These are phyloP conservation scores for Nycticryphes semicollaris DNA, from an alignment of 2,113 vertebrate genomes.

Conservation along the genomic window DNA sequence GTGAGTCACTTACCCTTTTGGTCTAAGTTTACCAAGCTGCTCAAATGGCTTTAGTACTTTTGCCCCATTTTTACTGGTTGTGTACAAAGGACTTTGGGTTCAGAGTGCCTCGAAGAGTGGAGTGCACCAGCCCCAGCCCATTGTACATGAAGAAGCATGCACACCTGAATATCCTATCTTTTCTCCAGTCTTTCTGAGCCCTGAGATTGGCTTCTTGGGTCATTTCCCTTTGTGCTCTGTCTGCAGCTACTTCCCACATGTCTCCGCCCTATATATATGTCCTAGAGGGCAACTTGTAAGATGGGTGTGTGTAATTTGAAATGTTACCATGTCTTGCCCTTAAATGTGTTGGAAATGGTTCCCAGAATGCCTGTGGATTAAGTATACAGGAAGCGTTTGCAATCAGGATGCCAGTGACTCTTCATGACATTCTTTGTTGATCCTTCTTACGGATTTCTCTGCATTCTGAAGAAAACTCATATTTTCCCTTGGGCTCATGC, in stretches of 20 bases:
- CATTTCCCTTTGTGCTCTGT: not conserved
- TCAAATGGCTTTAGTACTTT: not conserved
- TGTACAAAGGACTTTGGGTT: not conserved
- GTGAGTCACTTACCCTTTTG: not conserved
- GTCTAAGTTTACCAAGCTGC: not conserved
- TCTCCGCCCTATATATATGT: not conserved
- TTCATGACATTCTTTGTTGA: not conserved
- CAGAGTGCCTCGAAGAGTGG: not conserved
- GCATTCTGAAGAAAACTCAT: not conserved
- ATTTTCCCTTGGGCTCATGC: not conserved
- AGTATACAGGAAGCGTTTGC: not conserved
- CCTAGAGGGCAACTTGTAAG: not conserved
- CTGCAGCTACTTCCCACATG: not conserved
- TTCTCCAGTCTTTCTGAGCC: not conserved
- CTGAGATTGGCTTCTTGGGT: not conserved
- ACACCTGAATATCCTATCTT: not conserved
- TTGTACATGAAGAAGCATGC: not conserved
- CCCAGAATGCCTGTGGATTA: not conserved
- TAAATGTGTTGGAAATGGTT: not conserved
- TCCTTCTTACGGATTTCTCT: not conserved
- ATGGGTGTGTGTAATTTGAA: not conserved
- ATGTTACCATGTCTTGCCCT: not conserved
- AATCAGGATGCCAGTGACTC: not conserved
- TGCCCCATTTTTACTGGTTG: not conserved
- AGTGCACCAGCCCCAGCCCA: not conserved